Conservation (phyloP, 2,113 vertebrate genomes). For the Neogobius melanostomus region DNA sequence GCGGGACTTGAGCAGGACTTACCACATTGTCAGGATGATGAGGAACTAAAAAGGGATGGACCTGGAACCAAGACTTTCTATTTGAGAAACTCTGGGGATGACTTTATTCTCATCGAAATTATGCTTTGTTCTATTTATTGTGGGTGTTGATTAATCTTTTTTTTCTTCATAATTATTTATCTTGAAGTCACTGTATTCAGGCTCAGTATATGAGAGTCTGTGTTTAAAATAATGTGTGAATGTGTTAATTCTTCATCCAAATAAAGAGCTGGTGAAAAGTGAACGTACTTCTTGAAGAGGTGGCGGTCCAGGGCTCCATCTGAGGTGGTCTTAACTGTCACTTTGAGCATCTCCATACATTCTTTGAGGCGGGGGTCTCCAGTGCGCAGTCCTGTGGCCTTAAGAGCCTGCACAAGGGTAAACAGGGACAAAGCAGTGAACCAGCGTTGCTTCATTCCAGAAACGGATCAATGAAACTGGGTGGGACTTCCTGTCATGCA, state of each 20-base stretch:
- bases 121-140: too few species aligned
- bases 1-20: background rate
- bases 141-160: too few species aligned
- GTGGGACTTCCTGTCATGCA: background rate
- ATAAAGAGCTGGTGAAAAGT: background rate
- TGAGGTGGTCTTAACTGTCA: constrained; percentile 91
- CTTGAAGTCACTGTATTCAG: too few species aligned
- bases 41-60: too few species aligned
- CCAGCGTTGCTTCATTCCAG: background rate
- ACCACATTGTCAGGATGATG: background rate
- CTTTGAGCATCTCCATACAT: constrained; percentile 98
- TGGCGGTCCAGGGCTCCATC: constrained; percentile 96
- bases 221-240: too few species aligned
- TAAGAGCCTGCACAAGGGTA: constrained; percentile 83
- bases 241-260: too few species aligned
- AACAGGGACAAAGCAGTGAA: background rate
- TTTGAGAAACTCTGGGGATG: too few species aligned
- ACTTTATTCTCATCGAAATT: too few species aligned
- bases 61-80: too few species aligned
- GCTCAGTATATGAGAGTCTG: too few species aligned
- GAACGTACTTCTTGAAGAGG: constrained; percentile 95
- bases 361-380: constrained; percentile 96
- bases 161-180: too few species aligned
- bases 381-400: constrained; percentile 94
- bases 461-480: constrained; percentile 30